These are phyloP conservation scores for Polypterus bichir DNA, from an alignment of 2,113 vertebrate species.

Conservation along the genomic window DNA sequence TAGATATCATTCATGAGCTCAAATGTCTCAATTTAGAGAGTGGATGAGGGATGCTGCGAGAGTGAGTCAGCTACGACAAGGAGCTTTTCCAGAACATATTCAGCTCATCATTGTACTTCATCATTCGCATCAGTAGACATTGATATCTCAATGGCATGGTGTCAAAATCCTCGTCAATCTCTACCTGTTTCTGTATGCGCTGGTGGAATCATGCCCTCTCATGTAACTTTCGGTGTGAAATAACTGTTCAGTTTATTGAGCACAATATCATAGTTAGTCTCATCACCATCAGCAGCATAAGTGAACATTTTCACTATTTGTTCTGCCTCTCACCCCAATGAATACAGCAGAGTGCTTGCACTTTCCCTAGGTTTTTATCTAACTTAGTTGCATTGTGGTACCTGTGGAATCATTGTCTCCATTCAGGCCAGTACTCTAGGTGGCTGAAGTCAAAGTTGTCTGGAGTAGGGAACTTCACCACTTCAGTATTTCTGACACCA, in stretches of 20 bases:
- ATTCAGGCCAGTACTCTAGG: conserved; percentile 10
- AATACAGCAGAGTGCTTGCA: conserved; percentile 11
- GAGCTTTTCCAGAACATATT: conserved; percentile 5
- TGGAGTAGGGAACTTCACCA: conserved; percentile 11
- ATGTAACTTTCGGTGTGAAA: conserved; percentile 10
- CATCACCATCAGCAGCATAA: not conserved
- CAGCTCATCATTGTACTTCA: conserved; percentile 9
- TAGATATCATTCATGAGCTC: conserved; percentile 3
- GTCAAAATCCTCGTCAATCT: conserved; percentile 7
- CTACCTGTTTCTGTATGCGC: not conserved
- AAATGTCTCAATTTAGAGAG: not conserved
- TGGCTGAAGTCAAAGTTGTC: conserved; percentile 10
- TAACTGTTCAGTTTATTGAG: conserved; percentile 13
- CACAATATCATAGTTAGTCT: conserved; percentile 4
- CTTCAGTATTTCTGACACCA: conserved; percentile 14
- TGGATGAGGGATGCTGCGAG: not conserved
- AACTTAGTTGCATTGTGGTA: conserved; percentile 1
- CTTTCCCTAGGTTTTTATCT: not conserved
- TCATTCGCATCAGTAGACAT: conserved; percentile 10
- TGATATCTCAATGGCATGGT: conserved; percentile 13
- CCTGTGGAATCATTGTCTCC: conserved; percentile 7
- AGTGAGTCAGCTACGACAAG: conserved; percentile 6
- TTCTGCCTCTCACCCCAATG: conserved; percentile 10
- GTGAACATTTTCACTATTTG: conserved; percentile 13
- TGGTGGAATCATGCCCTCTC: conserved; percentile 11